Conservation (phyloP, 2,797 vertebrate species). For the Oryzias sinensis region DNA sequence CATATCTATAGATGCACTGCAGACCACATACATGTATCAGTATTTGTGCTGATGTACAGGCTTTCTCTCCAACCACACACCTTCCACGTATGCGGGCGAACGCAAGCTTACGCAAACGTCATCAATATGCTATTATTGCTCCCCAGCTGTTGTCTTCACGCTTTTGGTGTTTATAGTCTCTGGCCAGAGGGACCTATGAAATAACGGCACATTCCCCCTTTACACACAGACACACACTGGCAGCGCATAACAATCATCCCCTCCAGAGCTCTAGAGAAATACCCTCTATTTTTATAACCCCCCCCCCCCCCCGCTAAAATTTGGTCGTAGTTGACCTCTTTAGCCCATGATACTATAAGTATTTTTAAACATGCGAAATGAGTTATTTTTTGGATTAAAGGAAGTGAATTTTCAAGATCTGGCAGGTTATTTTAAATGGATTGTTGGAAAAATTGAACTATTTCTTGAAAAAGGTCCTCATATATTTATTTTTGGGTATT, state of each 20-base stretch:
- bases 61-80: slow-evolving; percentile 17
- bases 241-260: slow-evolving; percentile 18
- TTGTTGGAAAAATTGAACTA: no score
- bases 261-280: slow-evolving; percentile 17
- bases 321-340: slow-evolving; percentile 13
- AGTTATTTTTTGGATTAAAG: no score
- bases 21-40: slow-evolving; percentile 3
- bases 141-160: slow-evolving; percentile 67
- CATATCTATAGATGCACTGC: neutral
- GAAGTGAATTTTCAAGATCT: no score
- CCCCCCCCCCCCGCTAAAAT: neutral
- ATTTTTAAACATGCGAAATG: neutral
- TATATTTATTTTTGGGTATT: no score
- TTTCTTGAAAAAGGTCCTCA: no score
- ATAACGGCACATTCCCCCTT: slow-evolving; percentile 45
- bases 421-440: no score
- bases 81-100: slow-evolving; percentile 5
- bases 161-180: slow-evolving; percentile 64
- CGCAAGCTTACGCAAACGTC: slow-evolving; percentile 36
- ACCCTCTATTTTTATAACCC: slow-evolving; percentile 8
- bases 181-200: slow-evolving; percentile 67
- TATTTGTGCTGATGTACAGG: slow-evolving; percentile 38
- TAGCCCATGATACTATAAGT: neutral
- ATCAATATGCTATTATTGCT: slow-evolving; percentile 74
- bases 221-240: slow-evolving; percentile 6